These are phyloP conservation scores for Pseudomyrmex sp. DNA, from an alignment of 1,140 invertebrate genomes.

Conservation along the genomic window DNA sequence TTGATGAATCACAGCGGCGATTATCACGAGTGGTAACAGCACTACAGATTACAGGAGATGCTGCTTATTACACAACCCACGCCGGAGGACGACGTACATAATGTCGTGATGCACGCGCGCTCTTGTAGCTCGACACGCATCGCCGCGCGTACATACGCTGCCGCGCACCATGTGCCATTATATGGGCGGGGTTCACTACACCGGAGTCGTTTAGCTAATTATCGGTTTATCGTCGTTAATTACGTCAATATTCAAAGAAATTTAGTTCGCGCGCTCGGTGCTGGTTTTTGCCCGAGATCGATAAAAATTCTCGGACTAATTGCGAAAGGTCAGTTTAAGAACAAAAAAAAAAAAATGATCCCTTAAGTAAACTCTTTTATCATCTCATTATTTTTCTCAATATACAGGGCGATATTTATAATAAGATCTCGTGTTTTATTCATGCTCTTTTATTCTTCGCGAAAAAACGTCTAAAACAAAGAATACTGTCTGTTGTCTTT, in stretches of 20 bases:
- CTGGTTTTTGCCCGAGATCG: too few relatives aligned
- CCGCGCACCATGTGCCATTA: constrained; percentile 46
- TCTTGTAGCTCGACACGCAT: constrained; percentile 51
- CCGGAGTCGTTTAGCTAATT: constrained; percentile 50
- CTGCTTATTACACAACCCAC: constrained; percentile 56
- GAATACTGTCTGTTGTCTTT: too few relatives aligned
- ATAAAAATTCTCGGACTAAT: too few relatives aligned
- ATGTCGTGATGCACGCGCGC: constrained; percentile 46
- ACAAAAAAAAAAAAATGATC: too few relatives aligned
- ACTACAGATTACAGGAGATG: constrained; percentile 53
- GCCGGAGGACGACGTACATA: constrained; percentile 42
- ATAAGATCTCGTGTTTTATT: too few relatives aligned
- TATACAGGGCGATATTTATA: too few relatives aligned
- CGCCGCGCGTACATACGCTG: constrained; percentile 40
- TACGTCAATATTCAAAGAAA: constrained; percentile 13
- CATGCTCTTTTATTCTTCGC: too few relatives aligned
- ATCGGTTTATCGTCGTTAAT: constrained; percentile 43
- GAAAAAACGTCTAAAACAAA: too few relatives aligned
- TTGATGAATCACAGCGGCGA: constrained; percentile 51
- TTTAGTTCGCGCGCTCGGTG: too few relatives aligned
- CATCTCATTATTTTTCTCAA: too few relatives aligned
- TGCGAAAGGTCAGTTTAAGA: too few relatives aligned
- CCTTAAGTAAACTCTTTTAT: too few relatives aligned
- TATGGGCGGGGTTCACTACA: constrained; percentile 32
- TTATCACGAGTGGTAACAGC: constrained; percentile 41